Evolutionary conservation across 1,140 invertebrate genomes (phyloP), one percentile per base, ranked within the genome.

Genomic region (Tenebrio molitor): DNA sequence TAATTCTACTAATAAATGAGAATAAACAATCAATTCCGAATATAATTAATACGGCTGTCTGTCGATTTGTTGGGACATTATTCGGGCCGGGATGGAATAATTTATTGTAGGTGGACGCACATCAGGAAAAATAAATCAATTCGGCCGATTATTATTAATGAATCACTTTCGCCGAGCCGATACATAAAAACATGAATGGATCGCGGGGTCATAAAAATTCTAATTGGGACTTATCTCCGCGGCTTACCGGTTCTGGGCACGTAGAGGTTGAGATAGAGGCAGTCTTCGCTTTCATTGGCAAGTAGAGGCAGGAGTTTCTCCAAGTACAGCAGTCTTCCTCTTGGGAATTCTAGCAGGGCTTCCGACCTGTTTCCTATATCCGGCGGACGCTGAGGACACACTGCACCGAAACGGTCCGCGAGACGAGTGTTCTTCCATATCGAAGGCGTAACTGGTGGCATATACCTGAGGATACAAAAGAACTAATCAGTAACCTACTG

Each of bases 261-360:
- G 84, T 97, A 98, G 72, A 99, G 90, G 85, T 99, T 99, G 77
- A 98, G 89, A 84, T 97, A 98, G 77, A 98, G 91, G 84, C 97
- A 99, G 87, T 99, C 97, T 87, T 99, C 97, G 83, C 92, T 95
- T 86, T 97, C 95, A 81, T 97, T 95, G 75, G 88, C 89, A 29
- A 98, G 87, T 73, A 94, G 86, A 5, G 94, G 93, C 64, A 93
- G 85, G 74, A 98, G 86, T 73, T 92, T 89, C 76, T 94, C 91
- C 21, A 98, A 87, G 81, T 95, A 92, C 19, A 91, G 88, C 25
- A 96, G 88, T 14, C 94, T 88, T 8, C 91, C 92, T 25, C 91
- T 87, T 5, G 97, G 95, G 77, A 94, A 89, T 75, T 90, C 86
- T 74, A 92, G 84, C 17, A 91, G 84, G 0, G 92, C 90, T 77